Percentiles rank a stretch among this genome's conserved stretches.
Evolutionary conservation across 2,113 vertebrate species (phyloP).

Genomic region (Sinocyclocheilus anophthalmus): DNA sequence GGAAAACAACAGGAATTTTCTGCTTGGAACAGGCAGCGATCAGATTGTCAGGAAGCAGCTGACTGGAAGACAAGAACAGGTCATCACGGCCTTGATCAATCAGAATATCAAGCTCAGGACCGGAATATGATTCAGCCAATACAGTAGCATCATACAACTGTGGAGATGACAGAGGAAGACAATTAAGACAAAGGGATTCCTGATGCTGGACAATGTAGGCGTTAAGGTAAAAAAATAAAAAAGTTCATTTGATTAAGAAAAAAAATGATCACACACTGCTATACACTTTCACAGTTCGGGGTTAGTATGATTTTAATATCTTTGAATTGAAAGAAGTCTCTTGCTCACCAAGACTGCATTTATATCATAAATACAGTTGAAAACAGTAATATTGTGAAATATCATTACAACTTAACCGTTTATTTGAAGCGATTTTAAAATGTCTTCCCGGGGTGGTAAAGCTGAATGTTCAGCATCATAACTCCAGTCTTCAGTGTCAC

Average conservation of each 20-base stretch:
- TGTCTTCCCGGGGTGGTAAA: no score
- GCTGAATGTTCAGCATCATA: no score
- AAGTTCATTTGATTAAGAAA: not conserved
- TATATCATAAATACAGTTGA: not conserved
- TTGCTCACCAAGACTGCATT: not conserved
- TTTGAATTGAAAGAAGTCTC: not conserved
- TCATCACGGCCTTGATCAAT: constrained; percentile 96
- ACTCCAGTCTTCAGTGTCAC: not conserved
- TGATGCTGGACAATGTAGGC: not conserved
- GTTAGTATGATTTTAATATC: not conserved
- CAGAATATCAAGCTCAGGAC: constrained; percentile 86
- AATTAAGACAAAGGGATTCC: not conserved
- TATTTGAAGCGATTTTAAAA: no score
- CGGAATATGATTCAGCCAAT: constrained; percentile 82
- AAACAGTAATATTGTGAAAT: no score
- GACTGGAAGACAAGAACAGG: constrained; percentile 89
- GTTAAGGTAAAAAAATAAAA: not conserved
- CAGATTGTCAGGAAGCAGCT: constrained; percentile 93
- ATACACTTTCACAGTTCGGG: not conserved
- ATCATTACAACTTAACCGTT: no score
- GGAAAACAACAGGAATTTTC: constrained; percentile 90
- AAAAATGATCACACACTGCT: not conserved
- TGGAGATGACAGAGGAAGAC: not conserved
- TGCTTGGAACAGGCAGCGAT: constrained; percentile 88
- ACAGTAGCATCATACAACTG: constrained; percentile 88